Percentiles rank a stretch among this genome's conserved stretches.
phyloP scores from a whole-genome alignment of 2,113 vertebrate genomes.

The Indicator indicator region DNA sequence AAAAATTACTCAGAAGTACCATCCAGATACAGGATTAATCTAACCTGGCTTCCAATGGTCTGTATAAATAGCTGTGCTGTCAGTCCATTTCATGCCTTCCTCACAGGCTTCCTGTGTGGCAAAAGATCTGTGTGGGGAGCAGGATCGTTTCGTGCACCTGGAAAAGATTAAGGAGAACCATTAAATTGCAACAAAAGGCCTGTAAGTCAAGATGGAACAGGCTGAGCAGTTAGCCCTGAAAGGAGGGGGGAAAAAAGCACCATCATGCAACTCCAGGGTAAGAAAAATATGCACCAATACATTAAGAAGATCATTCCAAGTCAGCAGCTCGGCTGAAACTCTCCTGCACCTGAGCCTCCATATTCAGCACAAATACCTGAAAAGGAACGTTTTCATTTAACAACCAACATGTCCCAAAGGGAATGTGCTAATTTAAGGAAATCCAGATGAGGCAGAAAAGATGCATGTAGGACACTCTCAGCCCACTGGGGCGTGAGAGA shows the following conservation, averaged over 20 bases:
- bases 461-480: not conserved
- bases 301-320: not conserved
- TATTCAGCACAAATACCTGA: not conserved
- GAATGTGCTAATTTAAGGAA: conserved; percentile 1
- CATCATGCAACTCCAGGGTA: conserved; percentile 77
- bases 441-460: conserved; percentile 29
- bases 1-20: not conserved
- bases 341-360: not conserved
- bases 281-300: not conserved
- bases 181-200: conserved; percentile 77
- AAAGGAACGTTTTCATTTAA: not conserved
- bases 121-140: conserved; percentile 78
- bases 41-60: not conserved
- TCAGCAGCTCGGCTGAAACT: not conserved
- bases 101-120: conserved; percentile 75
- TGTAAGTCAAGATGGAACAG: conserved; percentile 76
- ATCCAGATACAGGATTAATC: not conserved
- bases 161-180: conserved; percentile 84
- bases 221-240: conserved; percentile 76
- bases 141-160: conserved; percentile 78
- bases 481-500: not conserved
- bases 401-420: not conserved
- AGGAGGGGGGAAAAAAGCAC: conserved; percentile 27
- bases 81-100: not conserved
- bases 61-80: not conserved